These are phyloP conservation scores for Crenuchus spilurus DNA, from an alignment of 2,797 vertebrate genomes.

Conservation along the genomic window DNA sequence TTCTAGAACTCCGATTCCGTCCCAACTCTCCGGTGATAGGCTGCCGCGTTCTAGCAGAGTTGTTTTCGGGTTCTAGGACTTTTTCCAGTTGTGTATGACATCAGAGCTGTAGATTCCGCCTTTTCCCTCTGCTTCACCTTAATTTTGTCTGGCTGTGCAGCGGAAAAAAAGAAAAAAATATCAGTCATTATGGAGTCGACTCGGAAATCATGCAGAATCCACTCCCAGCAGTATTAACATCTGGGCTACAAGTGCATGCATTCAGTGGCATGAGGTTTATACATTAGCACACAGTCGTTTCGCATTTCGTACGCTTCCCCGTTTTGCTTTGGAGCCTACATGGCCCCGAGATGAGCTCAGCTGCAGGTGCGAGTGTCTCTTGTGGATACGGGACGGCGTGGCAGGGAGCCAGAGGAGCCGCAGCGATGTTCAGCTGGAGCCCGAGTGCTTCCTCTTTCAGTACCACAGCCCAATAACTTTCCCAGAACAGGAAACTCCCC, in stretches of 20 bases:
- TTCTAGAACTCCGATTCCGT: constrained; percentile 24
- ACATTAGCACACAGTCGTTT: constrained; percentile 51
- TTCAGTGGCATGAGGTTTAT: constrained; percentile 68
- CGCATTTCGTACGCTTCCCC: constrained; percentile 50
- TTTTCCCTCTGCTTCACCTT: constrained; percentile 2
- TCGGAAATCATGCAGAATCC: not conserved
- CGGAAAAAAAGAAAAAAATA: not conserved
- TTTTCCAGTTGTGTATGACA: constrained; percentile 22
- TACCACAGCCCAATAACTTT: constrained; percentile 61
- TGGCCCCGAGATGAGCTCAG: constrained; percentile 70
- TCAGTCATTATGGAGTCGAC: not conserved
- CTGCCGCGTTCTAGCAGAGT: constrained; percentile 15
- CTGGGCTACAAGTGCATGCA: constrained; percentile 68
- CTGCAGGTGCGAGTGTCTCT: constrained; percentile 61
- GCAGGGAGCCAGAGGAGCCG: constrained; percentile 36
- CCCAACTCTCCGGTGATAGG: constrained; percentile 21
- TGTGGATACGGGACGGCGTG: constrained; percentile 48
- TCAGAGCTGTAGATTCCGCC: constrained; percentile 24
- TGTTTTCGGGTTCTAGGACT: constrained; percentile 37
- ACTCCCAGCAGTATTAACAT: constrained; percentile 62
- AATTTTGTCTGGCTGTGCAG: constrained; percentile 26
- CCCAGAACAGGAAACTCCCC: constrained; percentile 57
- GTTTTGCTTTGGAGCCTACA: constrained; percentile 53
- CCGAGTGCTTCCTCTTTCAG: constrained; percentile 48
- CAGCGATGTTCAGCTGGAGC: constrained; percentile 46